Conservation (phyloP, 2,888 invertebrate genomes). For the Torymus aiolomorphi region DNA sequence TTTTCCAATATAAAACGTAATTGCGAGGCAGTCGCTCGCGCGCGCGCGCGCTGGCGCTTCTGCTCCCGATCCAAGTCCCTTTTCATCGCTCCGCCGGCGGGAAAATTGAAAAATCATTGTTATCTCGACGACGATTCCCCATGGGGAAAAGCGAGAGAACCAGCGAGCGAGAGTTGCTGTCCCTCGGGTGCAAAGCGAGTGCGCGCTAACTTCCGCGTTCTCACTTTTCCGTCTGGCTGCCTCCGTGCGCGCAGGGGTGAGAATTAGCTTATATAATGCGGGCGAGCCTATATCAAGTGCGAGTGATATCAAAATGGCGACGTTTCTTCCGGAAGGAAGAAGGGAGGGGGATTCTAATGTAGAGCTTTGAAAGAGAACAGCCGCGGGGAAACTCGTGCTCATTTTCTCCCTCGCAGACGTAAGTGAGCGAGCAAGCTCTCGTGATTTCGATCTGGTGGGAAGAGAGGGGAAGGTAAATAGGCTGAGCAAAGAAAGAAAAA, state of each 20-base stretch:
- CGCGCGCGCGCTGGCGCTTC: background rate
- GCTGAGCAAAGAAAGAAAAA: no score
- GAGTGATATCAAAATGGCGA: background rate
- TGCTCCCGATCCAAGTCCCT: background rate
- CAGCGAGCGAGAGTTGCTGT: no score
- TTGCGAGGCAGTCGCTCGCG: conserved; percentile 2
- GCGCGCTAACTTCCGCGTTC: conserved; percentile 20
- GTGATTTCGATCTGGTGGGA: no score
- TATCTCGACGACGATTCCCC: conserved; percentile 34
- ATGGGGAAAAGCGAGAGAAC: background rate
- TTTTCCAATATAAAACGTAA: conserved; percentile 43
- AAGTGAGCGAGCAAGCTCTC: no score
- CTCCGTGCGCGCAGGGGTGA: no score
- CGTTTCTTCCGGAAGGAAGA: background rate
- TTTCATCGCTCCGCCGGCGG: background rate
- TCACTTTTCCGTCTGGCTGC: conserved; percentile 10
- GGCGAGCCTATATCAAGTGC: no score
- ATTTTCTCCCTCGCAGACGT: conserved; percentile 3
- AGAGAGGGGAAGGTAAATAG: no score
- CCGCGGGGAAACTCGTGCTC: conserved; percentile 13
- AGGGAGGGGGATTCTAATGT: conserved; percentile 15
- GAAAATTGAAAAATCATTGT: conserved; percentile 51
- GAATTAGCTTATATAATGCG: no score
- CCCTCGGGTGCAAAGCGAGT: no score
- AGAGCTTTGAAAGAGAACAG: conserved; percentile 14